These are phyloP conservation scores for Lysandra bellargus DNA, from an alignment of 2,888 invertebrate genomes.

Conservation along the genomic window DNA sequence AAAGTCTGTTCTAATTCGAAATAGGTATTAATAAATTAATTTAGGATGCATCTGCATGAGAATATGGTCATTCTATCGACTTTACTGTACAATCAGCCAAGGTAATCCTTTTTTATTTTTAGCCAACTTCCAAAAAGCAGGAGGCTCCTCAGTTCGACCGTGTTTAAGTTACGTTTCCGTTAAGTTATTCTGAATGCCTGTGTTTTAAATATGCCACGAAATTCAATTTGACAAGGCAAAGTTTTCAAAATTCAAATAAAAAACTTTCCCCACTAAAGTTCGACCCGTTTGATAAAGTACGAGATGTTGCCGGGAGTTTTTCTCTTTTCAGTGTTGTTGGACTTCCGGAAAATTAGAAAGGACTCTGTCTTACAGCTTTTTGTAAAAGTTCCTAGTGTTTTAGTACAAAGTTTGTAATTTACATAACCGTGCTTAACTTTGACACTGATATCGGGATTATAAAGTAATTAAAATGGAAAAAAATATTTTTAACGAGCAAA, in stretches of 20 bases:
- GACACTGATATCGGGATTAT: neutral
- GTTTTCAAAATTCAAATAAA: neutral
- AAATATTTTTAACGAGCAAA: neutral
- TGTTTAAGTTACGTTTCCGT: neutral
- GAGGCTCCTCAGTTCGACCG: no score
- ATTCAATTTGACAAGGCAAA: neutral
- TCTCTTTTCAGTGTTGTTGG: neutral
- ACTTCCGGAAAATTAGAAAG: slow-evolving; percentile 17
- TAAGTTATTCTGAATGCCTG: neutral
- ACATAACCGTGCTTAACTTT: neutral
- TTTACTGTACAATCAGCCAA: no score
- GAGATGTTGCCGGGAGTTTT: neutral
- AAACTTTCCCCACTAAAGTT: slow-evolving; percentile 12
- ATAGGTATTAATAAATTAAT: no score
- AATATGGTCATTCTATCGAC: no score
- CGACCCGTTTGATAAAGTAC: neutral
- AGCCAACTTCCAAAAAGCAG: no score
- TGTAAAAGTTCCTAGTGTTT: neutral
- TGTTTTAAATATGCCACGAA: neutral
- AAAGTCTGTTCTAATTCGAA: no score
- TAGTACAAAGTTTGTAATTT: neutral
- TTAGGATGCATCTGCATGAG: no score
- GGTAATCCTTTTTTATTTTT: no score
- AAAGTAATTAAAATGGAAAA: neutral
- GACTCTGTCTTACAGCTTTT: neutral